Evolutionary conservation across 1,140 invertebrate genomes (phyloP).

Genomic region (Drosophila novamexicana): DNA sequence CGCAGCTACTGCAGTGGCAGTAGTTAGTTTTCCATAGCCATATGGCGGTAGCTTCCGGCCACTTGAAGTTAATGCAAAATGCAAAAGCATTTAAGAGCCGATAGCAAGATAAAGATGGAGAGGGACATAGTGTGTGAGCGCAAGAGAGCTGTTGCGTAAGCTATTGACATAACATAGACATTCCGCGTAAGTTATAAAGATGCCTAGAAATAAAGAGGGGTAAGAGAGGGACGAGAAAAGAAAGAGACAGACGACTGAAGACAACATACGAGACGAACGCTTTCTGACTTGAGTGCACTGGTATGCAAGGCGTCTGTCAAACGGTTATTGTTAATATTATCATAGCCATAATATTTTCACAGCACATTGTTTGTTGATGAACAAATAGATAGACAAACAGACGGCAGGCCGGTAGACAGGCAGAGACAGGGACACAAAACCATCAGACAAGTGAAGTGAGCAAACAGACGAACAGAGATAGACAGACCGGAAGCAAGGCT

Average conservation of each 20-base stretch:
- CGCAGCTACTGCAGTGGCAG: conserved; percentile 1
- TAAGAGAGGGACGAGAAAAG: not conserved
- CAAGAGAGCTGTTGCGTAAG: not conserved
- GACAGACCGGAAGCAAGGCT: conserved; percentile 12
- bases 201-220: no score
- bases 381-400: conserved; percentile 29
- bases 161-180: conserved; percentile 1
- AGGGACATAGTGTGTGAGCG: not conserved
- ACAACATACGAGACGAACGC: not conserved
- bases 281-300: conserved; percentile 32
- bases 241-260: not conserved
- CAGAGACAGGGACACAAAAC: not conserved
- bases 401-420: conserved; percentile 4
- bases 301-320: conserved; percentile 49
- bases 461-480: not conserved
- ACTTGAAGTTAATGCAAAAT: conserved; percentile 53
- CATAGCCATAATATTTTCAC: conserved; percentile 51
- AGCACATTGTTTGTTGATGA: conserved; percentile 57
- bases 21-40: conserved; percentile 12
- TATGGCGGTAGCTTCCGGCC: conserved; percentile 24
- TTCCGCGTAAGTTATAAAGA: not conserved
- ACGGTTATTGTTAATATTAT: conserved; percentile 64
- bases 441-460: conserved; percentile 15
- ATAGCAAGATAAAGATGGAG: conserved; percentile 7
- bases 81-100: conserved; percentile 37